phyloP scores from a whole-genome alignment of 1,140 invertebrate species.

The Laupala kohalensis region DNA sequence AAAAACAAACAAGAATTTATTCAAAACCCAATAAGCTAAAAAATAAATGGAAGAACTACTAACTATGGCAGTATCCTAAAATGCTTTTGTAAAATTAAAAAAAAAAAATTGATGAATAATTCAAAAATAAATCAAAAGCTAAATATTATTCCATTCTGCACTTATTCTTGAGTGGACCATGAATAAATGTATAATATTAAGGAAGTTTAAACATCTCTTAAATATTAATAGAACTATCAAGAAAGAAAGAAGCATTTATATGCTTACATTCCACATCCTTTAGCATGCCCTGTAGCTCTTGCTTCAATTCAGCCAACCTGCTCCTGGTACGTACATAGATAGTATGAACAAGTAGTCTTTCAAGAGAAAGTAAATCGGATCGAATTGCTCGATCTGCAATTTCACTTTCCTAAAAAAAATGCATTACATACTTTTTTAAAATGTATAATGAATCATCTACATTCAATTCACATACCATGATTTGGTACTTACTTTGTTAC shows the following conservation, averaged over 20 bases:
- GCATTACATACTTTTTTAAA: not conserved
- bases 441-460: not conserved
- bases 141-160: no score
- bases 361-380: conserved; percentile 84
- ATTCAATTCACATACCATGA: not conserved
- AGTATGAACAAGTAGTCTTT: conserved; percentile 90
- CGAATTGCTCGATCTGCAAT: conserved; percentile 66
- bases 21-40: no score
- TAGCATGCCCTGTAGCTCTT: conserved; percentile 57
- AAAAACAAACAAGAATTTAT: not conserved
- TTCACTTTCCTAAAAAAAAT: conserved; percentile 42
- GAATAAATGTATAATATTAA: no score
- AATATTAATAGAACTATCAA: no score
- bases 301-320: conserved; percentile 68
- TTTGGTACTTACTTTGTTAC: conserved; percentile 38
- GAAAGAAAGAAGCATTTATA: no score
- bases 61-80: no score
- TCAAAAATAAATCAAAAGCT: no score
- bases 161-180: no score
- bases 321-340: conserved; percentile 83
- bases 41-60: no score
- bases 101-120: no score
- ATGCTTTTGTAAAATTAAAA: no score
- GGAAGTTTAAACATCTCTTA: no score
- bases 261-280: conserved; percentile 57